These are phyloP conservation scores for Drosophila phalerata DNA, from an alignment of 2,888 invertebrate species.

Conservation along the genomic window DNA sequence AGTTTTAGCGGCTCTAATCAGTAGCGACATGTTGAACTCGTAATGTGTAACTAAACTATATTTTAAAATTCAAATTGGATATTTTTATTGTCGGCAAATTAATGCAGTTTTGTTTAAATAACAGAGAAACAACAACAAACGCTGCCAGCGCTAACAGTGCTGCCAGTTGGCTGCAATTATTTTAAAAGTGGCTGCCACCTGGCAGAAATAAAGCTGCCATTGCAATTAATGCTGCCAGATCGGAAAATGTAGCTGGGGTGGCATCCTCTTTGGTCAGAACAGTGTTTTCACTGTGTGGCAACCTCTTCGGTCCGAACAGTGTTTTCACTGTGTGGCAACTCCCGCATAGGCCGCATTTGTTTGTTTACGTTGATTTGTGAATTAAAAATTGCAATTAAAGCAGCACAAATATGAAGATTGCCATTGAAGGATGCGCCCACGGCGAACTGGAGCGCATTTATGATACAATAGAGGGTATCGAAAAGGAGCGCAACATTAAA, in stretches of 20 bases:
- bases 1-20: constrained; percentile 62
- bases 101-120: constrained; percentile 50
- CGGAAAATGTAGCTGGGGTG: no score
- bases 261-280: no score
- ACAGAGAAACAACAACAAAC: constrained; percentile 37
- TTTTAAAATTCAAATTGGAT: constrained; percentile 28
- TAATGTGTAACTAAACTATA: constrained; percentile 7
- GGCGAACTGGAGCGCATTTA: constrained; percentile 99
- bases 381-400: not conserved
- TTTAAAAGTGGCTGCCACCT: no score
- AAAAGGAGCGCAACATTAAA: constrained; percentile 90
- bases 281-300: not conserved
- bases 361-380: not conserved
- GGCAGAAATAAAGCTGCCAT: no score
- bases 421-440: constrained; percentile 99
- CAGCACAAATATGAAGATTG: constrained; percentile 91
- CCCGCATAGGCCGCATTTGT: not conserved
- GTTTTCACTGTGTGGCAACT: not conserved
- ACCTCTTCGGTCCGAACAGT: not conserved
- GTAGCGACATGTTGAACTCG: constrained; percentile 62
- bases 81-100: constrained; percentile 37
- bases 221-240: no score
- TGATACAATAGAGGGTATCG: constrained; percentile 91
- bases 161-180: not conserved
- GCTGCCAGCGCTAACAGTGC: constrained; percentile 36